Evolutionary conservation across 1,140 invertebrate genomes (phyloP).

Genomic region (Neodiprion lecontei): DNA sequence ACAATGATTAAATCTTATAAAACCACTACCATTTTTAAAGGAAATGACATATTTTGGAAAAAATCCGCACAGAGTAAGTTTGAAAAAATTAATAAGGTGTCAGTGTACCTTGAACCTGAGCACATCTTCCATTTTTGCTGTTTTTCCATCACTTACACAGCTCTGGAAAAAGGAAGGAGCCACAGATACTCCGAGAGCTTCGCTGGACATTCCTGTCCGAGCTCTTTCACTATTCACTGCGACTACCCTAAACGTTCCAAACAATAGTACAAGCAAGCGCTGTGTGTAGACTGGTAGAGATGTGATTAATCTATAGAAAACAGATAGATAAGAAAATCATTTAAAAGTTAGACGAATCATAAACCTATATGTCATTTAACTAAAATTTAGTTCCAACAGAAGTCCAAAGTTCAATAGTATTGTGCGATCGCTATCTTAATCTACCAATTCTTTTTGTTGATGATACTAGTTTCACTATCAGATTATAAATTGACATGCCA

Average conservation of each 20-base stretch:
- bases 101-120: slow-evolving; percentile 84
- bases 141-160: slow-evolving; percentile 92
- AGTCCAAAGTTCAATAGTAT: background rate
- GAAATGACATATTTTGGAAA: too few species aligned
- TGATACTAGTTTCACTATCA: too few species aligned
- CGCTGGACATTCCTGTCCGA: slow-evolving; percentile 93
- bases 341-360: slow-evolving; percentile 16
- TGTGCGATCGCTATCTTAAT: too few species aligned
- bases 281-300: slow-evolving; percentile 90
- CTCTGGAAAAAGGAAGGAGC: slow-evolving; percentile 98
- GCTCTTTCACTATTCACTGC: slow-evolving; percentile 90
- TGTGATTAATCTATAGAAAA: slow-evolving; percentile 79
- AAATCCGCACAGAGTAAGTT: too few species aligned
- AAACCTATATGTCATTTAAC: slow-evolving; percentile 8
- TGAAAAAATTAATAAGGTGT: too few species aligned
- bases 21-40: too few species aligned
- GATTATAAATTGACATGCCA: too few species aligned
- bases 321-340: slow-evolving; percentile 28
- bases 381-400: slow-evolving; percentile 1
- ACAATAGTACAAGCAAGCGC: slow-evolving; percentile 90
- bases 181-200: slow-evolving; percentile 93
- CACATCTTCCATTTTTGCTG: slow-evolving; percentile 94
- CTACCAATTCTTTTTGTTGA: too few species aligned
- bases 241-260: slow-evolving; percentile 97
- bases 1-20: too few species aligned